Evolutionary conservation across 2,797 vertebrate genomes (phyloP).

Genomic region (Gymnocypris eckloni): DNA sequence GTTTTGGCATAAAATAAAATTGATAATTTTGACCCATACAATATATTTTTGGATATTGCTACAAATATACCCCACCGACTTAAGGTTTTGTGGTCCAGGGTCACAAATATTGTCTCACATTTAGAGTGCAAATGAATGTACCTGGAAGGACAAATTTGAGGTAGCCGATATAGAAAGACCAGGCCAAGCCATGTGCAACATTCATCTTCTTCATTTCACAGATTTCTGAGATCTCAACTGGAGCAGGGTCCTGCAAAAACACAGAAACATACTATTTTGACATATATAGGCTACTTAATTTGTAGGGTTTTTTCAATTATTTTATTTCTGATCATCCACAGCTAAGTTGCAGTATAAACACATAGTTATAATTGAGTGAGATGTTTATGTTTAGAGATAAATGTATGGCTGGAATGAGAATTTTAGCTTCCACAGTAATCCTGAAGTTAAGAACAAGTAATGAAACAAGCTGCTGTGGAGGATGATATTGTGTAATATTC

Average conservation of each 20-base stretch:
- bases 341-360: background rate
- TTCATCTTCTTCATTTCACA: conserved; percentile 84
- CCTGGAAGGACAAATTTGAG: conserved; percentile 86
- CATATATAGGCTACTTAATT: background rate
- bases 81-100: too few species aligned
- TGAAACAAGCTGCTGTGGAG: background rate
- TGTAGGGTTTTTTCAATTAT: background rate
- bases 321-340: background rate
- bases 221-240: conserved; percentile 83
- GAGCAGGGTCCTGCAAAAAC: conserved; percentile 72
- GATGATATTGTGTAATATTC: background rate
- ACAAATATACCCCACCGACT: too few species aligned
- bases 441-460: background rate
- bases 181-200: conserved; percentile 89
- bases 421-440: background rate
- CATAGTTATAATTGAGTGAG: background rate
- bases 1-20: too few species aligned
- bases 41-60: too few species aligned
- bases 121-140: conserved; percentile 62
- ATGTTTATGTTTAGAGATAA: background rate
- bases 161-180: conserved; percentile 91
- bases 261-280: conserved; percentile 15
- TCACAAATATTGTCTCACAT: background rate
- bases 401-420: background rate
- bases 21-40: too few species aligned